Evolutionary conservation across 2,888 invertebrate species (phyloP).

Genomic region (Molorchus minor): DNA sequence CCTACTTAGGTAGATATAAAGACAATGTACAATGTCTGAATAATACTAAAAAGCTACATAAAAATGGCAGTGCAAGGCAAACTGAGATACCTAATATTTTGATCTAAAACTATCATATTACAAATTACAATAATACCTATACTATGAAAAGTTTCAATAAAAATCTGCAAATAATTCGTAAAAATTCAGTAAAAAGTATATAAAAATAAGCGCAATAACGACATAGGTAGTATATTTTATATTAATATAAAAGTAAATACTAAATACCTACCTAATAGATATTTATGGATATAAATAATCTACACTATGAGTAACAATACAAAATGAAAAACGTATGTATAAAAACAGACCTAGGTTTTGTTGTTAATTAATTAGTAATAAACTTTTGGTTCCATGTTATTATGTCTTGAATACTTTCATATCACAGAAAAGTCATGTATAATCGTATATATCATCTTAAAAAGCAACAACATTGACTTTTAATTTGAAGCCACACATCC

Average conservation of each 20-base stretch:
- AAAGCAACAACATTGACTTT: constrained; percentile 27
- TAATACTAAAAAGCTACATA: constrained; percentile 31
- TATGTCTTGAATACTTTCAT: constrained; percentile 36
- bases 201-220: no score
- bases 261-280: neutral
- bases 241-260: neutral
- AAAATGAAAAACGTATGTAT: no score
- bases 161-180: no score
- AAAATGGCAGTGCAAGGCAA: constrained; percentile 37
- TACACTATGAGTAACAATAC: no score
- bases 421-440: constrained; percentile 38
- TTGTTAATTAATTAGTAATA: constrained; percentile 4
- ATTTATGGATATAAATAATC: no score
- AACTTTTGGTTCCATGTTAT: constrained; percentile 30
- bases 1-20: neutral
- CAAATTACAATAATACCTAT: no score
- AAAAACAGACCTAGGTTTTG: constrained; percentile 3
- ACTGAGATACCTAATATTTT: no score
- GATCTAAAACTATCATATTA: no score
- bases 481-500: constrained; percentile 24
- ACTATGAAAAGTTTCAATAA: no score
- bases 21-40: neutral
- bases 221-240: neutral
- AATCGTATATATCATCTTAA: no score
- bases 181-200: no score